A percentile compares a stretch with the other conserved stretches of the same genome.
These are phyloP conservation scores for Scortum barcoo DNA, from an alignment of 2,113 vertebrate genomes.

Conservation along the genomic window DNA sequence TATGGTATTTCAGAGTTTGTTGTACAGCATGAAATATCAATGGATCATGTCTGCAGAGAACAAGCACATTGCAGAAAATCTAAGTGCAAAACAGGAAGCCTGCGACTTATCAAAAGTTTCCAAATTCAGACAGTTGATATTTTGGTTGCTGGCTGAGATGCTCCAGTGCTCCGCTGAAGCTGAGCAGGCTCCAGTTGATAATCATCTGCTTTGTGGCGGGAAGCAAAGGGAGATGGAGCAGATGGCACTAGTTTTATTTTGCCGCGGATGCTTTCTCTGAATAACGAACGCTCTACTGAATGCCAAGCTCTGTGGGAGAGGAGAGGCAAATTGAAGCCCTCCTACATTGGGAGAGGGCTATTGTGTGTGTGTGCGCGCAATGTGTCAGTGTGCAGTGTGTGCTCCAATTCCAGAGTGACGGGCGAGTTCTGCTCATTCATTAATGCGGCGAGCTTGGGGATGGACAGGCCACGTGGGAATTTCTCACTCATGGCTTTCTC, in stretches of 20 bases:
- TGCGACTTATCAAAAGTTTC: conserved; percentile 68
- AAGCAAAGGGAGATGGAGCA: conserved; percentile 77
- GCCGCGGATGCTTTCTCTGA: conserved; percentile 79
- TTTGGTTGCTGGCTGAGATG: conserved; percentile 65
- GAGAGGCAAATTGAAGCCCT: conserved; percentile 79
- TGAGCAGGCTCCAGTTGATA: conserved; percentile 78
- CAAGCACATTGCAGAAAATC: conserved; percentile 45
- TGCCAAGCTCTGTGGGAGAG: conserved; percentile 83
- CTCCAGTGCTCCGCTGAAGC: conserved; percentile 67
- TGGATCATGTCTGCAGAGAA: conserved; percentile 49
- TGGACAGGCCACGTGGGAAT: conserved; percentile 72
- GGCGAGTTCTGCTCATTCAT: conserved; percentile 76
- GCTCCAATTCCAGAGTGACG: conserved; percentile 71
- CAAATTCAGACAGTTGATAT: conserved; percentile 68
- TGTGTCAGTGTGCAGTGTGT: no score
- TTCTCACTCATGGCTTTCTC: conserved; percentile 65
- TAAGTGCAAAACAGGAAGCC: conserved; percentile 52
- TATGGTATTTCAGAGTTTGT: conserved; percentile 49
- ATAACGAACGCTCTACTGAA: conserved; percentile 82
- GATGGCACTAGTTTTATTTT: conserved; percentile 82
- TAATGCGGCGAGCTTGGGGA: conserved; percentile 71
- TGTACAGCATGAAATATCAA: conserved; percentile 51
- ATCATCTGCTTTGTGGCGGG: conserved; percentile 80
- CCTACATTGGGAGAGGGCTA: conserved; percentile 70
- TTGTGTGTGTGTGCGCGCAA: conserved; percentile 76